Conservation (phyloP, 2,113 vertebrate species). For the Tympanuchus pallidicinctus region DNA sequence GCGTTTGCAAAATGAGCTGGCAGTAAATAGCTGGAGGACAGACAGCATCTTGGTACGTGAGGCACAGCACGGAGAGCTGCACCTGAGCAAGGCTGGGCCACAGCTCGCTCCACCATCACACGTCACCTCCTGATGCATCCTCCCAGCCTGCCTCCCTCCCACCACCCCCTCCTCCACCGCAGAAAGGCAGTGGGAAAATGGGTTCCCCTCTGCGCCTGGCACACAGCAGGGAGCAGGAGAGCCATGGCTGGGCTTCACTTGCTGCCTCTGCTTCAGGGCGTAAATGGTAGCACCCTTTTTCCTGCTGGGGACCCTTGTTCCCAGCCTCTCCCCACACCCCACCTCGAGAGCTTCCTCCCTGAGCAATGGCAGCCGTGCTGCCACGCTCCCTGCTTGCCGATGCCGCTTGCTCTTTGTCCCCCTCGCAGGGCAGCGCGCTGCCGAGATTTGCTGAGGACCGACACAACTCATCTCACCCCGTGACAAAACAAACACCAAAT, state of each 20-base stretch:
- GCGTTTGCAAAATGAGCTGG: slow-evolving; percentile 73
- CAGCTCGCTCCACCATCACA: slow-evolving; percentile 27
- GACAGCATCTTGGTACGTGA: slow-evolving; percentile 72
- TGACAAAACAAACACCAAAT: background rate
- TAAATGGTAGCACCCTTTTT: background rate
- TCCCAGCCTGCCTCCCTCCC: slow-evolving; percentile 18
- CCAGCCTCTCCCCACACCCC: background rate
- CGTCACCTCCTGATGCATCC: slow-evolving; percentile 33
- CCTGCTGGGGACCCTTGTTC: background rate
- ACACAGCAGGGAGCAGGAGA: background rate
- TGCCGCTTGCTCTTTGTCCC: slow-evolving; percentile 38
- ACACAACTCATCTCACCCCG: background rate
- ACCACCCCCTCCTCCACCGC: background rate
- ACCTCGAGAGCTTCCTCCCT: background rate
- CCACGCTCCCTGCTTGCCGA: background rate
- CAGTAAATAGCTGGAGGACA: slow-evolving; percentile 74
- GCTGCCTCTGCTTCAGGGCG: background rate
- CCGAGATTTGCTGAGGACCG: background rate
- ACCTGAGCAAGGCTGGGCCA: slow-evolving; percentile 68
- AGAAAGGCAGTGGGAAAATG: background rate
- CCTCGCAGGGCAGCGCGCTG: background rate
- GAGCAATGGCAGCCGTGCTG: background rate
- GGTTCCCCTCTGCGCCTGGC: background rate
- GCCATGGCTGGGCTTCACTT: background rate
- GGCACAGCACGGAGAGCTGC: slow-evolving; percentile 67